Base-by-base conservation (phyloP, 2,797 vertebrate genomes). In the Parauchenoglanis ngamensis region DNA sequence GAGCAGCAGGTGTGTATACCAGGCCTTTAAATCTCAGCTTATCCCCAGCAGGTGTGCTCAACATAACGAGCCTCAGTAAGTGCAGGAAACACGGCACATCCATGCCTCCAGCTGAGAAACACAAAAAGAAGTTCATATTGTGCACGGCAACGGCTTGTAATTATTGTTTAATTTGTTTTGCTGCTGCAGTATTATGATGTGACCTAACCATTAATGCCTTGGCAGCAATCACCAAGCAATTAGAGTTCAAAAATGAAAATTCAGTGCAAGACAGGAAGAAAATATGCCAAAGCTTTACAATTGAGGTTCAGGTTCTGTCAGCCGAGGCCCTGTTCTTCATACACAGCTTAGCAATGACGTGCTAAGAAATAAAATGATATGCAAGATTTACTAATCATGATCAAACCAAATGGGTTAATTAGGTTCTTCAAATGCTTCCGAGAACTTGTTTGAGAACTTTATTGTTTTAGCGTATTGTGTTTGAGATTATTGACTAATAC, bases 31-130 rank as follows among this genome's bases (percentile, higher is more conserved):
- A 67, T 77, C 49, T 35, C 21, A 40, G 52, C 72, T 83, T 77
- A 87, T 87, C 23, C 59, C 61, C 86, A 84, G 46, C 72, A 87
- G 72, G 72, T 77, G 70, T 56, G 57, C 59, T 15, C 49, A 52
- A 68, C 61, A 68, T 78, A 87, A 87, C 25, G 35, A 87, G 81
- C 81, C 56, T 76, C 57, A 3, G 56, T 56, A 65, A 82, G n/a
- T 13, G 19, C 56, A 75, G 11, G 44, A 83, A 83, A 21, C 79
- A 67, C 2, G 2, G 21, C 70, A 56, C 80, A 31, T 77, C 23
- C 25, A 4, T 68, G 63, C 63, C 46, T 54, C 81, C 46, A 68
- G 63, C 81, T 54, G 63, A 83, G 63, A 83, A 83, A 54, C 46
- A 31, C 63, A 68, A 81, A 81, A 8, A 61, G 35, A 17, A 19